phyloP scores from a whole-genome alignment of 2,113 vertebrate genomes.

The Progne subis region DNA sequence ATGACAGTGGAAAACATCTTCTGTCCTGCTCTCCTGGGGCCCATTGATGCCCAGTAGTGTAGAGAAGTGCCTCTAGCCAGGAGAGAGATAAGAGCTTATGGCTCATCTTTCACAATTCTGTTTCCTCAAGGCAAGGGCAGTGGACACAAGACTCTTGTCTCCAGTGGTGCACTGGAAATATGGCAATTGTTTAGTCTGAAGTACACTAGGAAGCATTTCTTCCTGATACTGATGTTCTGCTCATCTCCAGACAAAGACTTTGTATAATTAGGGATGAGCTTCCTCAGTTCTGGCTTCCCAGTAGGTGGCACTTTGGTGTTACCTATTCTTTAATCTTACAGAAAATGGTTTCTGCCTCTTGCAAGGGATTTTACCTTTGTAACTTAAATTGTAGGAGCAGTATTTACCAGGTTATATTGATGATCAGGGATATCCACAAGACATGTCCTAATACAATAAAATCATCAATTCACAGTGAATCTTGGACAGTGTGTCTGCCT shows the following conservation, averaged over 20 bases:
- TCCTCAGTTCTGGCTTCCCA: not conserved
- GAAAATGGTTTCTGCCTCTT: not conserved
- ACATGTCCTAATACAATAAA: not conserved
- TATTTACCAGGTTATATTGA: not conserved
- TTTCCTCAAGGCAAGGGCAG: not conserved
- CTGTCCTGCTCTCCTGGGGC: not conserved
- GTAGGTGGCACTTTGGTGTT: constrained; percentile 57
- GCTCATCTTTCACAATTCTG: not conserved
- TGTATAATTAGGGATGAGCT: fast-evolving
- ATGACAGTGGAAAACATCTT: not conserved
- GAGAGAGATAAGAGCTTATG: not conserved
- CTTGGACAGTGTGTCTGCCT: not conserved
- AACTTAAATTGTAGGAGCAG: not conserved
- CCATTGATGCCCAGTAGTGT: fast-evolving
- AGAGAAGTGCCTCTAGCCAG: not conserved
- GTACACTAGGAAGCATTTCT: not conserved
- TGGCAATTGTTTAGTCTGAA: not conserved
- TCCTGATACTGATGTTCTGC: not conserved
- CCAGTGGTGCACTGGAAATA: not conserved
- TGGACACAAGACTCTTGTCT: not conserved
- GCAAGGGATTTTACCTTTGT: not conserved
- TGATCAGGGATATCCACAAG: not conserved
- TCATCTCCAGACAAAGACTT: not conserved
- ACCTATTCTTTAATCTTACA: not conserved
- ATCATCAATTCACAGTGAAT: not conserved